Conservation (phyloP, 2,888 invertebrate genomes). For the Lagria hirta region DNA sequence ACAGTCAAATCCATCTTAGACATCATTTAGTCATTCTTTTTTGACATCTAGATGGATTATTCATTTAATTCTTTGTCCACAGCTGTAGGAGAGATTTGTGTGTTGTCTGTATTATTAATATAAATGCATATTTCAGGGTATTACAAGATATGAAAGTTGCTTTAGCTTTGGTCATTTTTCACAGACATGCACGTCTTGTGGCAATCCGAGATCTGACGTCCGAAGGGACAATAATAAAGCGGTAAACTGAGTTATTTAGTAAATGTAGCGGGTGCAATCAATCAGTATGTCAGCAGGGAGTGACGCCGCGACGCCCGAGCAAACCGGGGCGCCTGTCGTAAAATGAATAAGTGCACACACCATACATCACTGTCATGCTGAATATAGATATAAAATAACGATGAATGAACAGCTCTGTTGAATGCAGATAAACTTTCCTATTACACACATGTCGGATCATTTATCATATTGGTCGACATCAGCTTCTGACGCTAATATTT, state of each 20-base stretch:
- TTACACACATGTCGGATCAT: slow-evolving; percentile 54
- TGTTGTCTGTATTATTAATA: slow-evolving; percentile 10
- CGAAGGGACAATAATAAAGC: slow-evolving; percentile 47
- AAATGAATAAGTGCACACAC: slow-evolving; percentile 56
- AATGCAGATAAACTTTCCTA: slow-evolving; percentile 56
- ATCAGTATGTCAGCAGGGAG: slow-evolving; percentile 52
- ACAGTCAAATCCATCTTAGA: slow-evolving; percentile 17
- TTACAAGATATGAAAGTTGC: not conserved
- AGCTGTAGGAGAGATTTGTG: slow-evolving; percentile 12
- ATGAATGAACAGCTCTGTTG: slow-evolving; percentile 55
- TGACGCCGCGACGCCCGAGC: slow-evolving; percentile 44
- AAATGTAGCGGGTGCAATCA: slow-evolving; percentile 53
- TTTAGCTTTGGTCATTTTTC: slow-evolving; percentile 5
- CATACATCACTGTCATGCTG: slow-evolving; percentile 56
- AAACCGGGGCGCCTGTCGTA: slow-evolving; percentile 47
- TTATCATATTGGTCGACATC: slow-evolving; percentile 48
- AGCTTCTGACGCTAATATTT: slow-evolving; percentile 35
- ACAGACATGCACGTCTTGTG: not conserved
- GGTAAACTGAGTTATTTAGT: slow-evolving; percentile 53
- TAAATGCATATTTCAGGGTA: slow-evolving; percentile 5
- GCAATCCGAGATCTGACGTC: slow-evolving; percentile 21
- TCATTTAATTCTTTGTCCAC: slow-evolving; percentile 16
- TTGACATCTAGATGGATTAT: slow-evolving; percentile 20
- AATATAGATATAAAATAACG: slow-evolving; percentile 57
- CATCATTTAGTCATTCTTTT: slow-evolving; percentile 17